Evolutionary conservation across 1,140 invertebrate species (phyloP).

Genomic region (Apis laboriosa): DNA sequence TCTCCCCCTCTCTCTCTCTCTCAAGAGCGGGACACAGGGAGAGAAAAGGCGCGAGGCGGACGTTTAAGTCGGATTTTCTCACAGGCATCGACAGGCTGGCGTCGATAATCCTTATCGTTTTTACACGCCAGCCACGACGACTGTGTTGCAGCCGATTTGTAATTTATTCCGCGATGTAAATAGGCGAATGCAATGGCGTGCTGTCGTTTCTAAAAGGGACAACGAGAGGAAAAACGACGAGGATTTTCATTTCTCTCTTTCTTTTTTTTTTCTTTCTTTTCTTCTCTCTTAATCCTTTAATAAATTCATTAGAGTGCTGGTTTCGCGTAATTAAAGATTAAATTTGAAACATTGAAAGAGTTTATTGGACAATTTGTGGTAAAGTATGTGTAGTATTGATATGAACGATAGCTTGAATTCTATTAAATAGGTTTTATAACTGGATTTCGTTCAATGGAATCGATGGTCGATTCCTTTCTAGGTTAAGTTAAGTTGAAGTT

Average conservation of each 20-base stretch:
- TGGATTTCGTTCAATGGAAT: too few relatives aligned
- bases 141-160: slow-evolving; percentile 18
- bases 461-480: too few relatives aligned
- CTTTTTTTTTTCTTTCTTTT: neutral
- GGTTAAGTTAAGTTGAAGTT: too few relatives aligned
- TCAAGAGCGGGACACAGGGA: neutral
- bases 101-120: slow-evolving; percentile 37
- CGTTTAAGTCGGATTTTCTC: slow-evolving; percentile 38
- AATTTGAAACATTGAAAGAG: slow-evolving; percentile 3
- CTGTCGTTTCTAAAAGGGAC: slow-evolving; percentile 40
- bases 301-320: neutral
- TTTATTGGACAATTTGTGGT: neutral
- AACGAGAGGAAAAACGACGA: slow-evolving; percentile 2
- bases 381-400: too few relatives aligned
- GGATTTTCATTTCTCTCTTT: neutral
- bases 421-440: too few relatives aligned
- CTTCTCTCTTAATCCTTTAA: neutral
- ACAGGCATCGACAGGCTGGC: slow-evolving; percentile 25
- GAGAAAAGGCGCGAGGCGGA: slow-evolving; percentile 5
- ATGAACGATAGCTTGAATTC: too few relatives aligned
- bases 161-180: slow-evolving; percentile 50
- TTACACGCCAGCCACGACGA: slow-evolving; percentile 17
- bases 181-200: slow-evolving; percentile 4
- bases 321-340: neutral
- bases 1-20: neutral